Conservation (phyloP, 2,797 vertebrate species). For the Myripristis murdjan region DNA sequence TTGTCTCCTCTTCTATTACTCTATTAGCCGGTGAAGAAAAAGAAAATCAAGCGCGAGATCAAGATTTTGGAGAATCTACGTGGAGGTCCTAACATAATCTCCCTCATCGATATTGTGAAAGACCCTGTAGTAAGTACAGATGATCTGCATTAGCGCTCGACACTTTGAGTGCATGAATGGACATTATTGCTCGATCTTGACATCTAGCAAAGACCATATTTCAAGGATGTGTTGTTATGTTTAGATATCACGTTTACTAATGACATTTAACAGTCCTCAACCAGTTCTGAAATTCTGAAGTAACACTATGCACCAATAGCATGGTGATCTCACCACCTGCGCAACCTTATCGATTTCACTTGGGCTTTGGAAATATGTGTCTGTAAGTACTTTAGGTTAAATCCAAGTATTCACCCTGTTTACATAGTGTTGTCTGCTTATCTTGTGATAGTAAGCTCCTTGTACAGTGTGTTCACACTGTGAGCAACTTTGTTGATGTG, state of each 20-base stretch:
- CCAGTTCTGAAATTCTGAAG: conserved; percentile 29
- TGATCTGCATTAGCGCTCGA: background rate
- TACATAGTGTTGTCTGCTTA: conserved; percentile 5
- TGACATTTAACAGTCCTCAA: conserved; percentile 56
- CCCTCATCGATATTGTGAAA: conserved; percentile 98
- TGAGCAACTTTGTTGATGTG: too few relatives aligned
- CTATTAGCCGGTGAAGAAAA: conserved; percentile 99
- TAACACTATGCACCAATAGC: conserved; percentile 61
- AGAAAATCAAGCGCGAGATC: conserved; percentile 99
- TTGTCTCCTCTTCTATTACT: too few relatives aligned
- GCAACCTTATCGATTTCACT: conserved; percentile 56
- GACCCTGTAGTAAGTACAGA: conserved; percentile 93
- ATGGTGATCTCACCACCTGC: conserved; percentile 56
- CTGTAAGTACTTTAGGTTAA: conserved; percentile 63
- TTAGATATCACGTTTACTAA: background rate
- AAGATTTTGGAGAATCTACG: conserved; percentile 99
- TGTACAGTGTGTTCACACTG: too few relatives aligned
- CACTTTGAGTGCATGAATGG: background rate
- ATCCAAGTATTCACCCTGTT: conserved; percentile 16
- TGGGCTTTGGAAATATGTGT: conserved; percentile 61
- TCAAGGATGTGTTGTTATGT: conserved; percentile 6
- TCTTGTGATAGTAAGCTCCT: background rate
- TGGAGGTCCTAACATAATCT: conserved; percentile 99
- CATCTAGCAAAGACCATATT: background rate
- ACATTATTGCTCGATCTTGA: background rate